Conservation (phyloP, 2,113 vertebrate species). For the Heterocephalus glaber region DNA sequence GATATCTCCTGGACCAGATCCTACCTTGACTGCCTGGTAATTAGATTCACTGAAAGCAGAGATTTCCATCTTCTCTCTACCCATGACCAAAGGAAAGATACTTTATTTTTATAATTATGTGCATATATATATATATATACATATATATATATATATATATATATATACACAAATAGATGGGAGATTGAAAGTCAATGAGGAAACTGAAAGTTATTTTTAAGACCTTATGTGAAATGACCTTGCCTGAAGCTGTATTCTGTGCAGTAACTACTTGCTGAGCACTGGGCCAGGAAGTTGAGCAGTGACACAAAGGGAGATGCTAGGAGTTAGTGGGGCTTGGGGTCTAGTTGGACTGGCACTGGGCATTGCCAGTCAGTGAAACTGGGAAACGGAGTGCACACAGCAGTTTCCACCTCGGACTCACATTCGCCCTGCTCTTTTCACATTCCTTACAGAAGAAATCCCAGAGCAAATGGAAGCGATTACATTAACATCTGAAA, state of each 20-base stretch:
- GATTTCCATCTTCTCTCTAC: not conserved
- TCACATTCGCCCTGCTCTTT: not conserved
- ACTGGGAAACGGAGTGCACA: not conserved
- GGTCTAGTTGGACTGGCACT: not conserved
- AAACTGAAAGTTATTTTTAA: conserved; percentile 1
- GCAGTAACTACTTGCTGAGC: not conserved
- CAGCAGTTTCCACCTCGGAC: not conserved
- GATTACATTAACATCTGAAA: not conserved
- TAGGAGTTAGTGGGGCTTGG: not conserved
- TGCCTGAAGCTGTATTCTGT: not conserved
- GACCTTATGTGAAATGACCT: not conserved
- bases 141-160: too few relatives aligned
- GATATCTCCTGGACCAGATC: not conserved
- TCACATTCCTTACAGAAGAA: not conserved
- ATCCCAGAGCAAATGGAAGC: not conserved
- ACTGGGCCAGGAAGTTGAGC: not conserved
- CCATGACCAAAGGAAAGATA: not conserved
- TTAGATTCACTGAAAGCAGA: not conserved
- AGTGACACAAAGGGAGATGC: not conserved
- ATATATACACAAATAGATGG: not conserved
- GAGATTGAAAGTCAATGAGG: not conserved
- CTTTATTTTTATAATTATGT: not conserved
- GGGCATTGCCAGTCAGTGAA: not conserved
- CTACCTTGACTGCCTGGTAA: not conserved
- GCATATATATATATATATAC: not conserved